Percentiles rank a stretch among this genome's conserved stretches.
Evolutionary conservation across 2,888 invertebrate genomes (phyloP).

Genomic region (Megamerina dolium): DNA sequence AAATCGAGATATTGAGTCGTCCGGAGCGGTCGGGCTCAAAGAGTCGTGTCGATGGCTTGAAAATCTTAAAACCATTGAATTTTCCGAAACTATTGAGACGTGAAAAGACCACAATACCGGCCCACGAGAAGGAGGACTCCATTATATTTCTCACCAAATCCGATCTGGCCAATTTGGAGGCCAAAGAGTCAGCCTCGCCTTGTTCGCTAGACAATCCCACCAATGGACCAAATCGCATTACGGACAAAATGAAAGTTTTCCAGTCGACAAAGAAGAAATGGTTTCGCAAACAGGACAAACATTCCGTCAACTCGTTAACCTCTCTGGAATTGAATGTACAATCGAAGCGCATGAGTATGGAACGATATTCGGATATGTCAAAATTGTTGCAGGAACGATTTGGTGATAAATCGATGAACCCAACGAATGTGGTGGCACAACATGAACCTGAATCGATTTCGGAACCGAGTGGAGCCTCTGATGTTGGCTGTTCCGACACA

Average conservation of each 20-base stretch:
- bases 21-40: conserved; percentile 51
- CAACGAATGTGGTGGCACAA: conserved; percentile 12
- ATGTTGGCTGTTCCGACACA: conserved; percentile 34
- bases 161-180: conserved; percentile 59
- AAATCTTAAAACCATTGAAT: conserved; percentile 52
- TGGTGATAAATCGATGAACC: conserved; percentile 49
- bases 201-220: conserved; percentile 26
- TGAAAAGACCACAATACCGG: conserved; percentile 47
- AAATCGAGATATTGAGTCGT: conserved; percentile 43
- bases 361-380: conserved; percentile 66
- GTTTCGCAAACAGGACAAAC: conserved; percentile 53
- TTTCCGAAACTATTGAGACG: conserved; percentile 45
- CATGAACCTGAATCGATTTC: conserved; percentile 29
- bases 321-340: conserved; percentile 55
- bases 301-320: conserved; percentile 27
- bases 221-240: conserved; percentile 34
- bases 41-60: conserved; percentile 53
- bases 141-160: conserved; percentile 64
- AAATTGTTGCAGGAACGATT: conserved; percentile 64
- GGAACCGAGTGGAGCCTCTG: conserved; percentile 29
- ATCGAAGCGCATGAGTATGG: conserved; percentile 64
- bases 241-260: conserved; percentile 49
- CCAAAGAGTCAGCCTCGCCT: conserved; percentile 39
- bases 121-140: conserved; percentile 59
- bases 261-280: conserved; percentile 60